Evolutionary conservation across 1,140 invertebrate species (phyloP), one percentile per base, ranked within the genome.

Genomic region (Heterodera schachtii): DNA sequence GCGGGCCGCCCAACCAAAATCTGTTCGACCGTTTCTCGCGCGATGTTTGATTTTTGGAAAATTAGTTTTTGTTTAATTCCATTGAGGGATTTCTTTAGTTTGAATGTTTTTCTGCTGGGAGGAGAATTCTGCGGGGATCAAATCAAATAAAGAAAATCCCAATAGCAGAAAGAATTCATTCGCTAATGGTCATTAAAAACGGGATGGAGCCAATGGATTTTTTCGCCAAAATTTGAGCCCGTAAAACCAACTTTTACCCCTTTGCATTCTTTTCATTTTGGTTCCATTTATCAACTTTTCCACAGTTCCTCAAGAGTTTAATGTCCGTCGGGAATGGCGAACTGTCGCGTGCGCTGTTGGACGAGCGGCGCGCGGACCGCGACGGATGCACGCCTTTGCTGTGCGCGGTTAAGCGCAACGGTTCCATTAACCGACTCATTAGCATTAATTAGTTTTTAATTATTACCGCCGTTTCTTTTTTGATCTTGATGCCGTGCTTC

Each of bases 311-410:
- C 9, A 71, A 71, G 19, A 19, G 57, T 64, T 64, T 64, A 19
- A 64, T 64, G 57, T 64, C 16, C 16, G 57, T 19, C 13, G 57
- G 57, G 13, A 71, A 71, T 11, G 69, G 4, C 31, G 21, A 21
- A 41, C n/a, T 41, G 41, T n/a, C 9, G 2, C 44, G 41, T 11
- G 41, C 69, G 69, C 41, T 71, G n/a, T 46, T 71, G 31, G 21
- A 43, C 6, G 41, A 71, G 31, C 31, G 69, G 6, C 41, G 41
- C 69, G 41, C 41, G 11, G 69, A 71, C 41, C 31, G 41, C 43
- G 77, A 78, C 70, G 77, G 77, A 5, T 78, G 9, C n/a, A 78
- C 77, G 52, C 77, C 77, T 8, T 43, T 78, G 70, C 46, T 78
- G 44, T 78, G 77, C 70, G 77, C 77, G 46, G 77, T 78, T 7